Evolutionary conservation across 2,888 invertebrate genomes (phyloP).

Genomic region (Halocaridina rubra): DNA sequence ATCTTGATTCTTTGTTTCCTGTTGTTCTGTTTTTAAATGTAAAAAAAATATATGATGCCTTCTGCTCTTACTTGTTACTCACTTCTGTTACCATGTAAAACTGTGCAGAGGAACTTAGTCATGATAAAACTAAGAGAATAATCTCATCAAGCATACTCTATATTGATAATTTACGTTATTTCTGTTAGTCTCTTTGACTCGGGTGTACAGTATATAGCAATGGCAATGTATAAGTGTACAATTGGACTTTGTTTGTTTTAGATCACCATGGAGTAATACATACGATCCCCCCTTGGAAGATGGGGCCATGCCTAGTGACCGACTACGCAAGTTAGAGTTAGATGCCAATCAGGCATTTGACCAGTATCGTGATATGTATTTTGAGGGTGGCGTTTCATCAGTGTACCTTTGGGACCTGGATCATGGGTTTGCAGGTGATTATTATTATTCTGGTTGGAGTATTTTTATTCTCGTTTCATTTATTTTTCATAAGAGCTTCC

Average conservation of each 20-base stretch:
- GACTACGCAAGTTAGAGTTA: constrained; percentile 92
- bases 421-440: constrained; percentile 90
- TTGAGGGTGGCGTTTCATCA: constrained; percentile 98
- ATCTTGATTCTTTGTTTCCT: too few species aligned
- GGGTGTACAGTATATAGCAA: too few species aligned
- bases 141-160: too few species aligned
- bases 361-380: constrained; percentile 98
- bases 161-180: too few species aligned
- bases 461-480: neutral
- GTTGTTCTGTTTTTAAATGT: too few species aligned
- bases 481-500: neutral
- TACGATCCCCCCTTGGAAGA: constrained; percentile 98
- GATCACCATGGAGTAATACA: constrained; percentile 98
- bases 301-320: constrained; percentile 97
- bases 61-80: too few species aligned
- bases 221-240: too few species aligned
- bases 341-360: constrained; percentile 99
- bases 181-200: too few species aligned
- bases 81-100: too few species aligned
- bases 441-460: neutral
- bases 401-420: constrained; percentile 99
- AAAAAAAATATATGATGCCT: too few species aligned
- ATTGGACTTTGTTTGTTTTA: constrained; percentile 67
- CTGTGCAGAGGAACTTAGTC: too few species aligned
- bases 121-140: too few species aligned